Base-by-base conservation (phyloP, 2,113 vertebrate species). In the Carassius gibelio region DNA sequence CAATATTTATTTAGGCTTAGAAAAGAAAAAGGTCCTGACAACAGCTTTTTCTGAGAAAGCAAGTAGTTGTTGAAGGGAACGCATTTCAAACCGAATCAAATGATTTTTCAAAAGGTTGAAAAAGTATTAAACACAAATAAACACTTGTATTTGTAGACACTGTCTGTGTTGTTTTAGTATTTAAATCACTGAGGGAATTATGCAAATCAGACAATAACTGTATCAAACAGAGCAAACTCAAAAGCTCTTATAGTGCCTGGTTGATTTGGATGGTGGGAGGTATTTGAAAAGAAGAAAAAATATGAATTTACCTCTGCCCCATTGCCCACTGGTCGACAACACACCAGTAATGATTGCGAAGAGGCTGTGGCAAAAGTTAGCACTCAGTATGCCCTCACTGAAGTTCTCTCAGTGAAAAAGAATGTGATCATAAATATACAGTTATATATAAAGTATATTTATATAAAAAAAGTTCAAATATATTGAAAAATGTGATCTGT, bases 91-190 rank as follows among this genome's bases (percentile, higher is more conserved):
- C 4, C 9, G n/a, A 19, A 72, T 42, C 36, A 42, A 42, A 72
- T 42, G 36, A 72, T 30, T 30, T 30, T 30, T 2, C 36, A 45
- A 72, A 72, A 72, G 9, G 69, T 45, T 72, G 34, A 72, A 72
- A n/a, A 72, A 38, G 10, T 13, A 72, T 72, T 72, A 42, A 72
- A 72, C 69, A 42, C 64, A 69, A 69, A 69, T 21, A 72, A 72
- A 45, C 69, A 45, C 68, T 19, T 71, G 19, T 42, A 45, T 45
- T n/a, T 21, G 9, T 36, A n/a, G 9, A 42, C 36, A 2, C 19
- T n/a, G 36, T 42, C 36, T 38, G 68, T 42, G 68, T 42, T 42
- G 17, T 72, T 72, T 72, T 72, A 72, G 36, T 42, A 42, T 42
- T 72, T 42, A 36, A 72, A 11, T 72, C 69, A 72, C 34, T 72